Conservation (phyloP, 1,140 invertebrate genomes). For the Sycophaga agraensis region DNA sequence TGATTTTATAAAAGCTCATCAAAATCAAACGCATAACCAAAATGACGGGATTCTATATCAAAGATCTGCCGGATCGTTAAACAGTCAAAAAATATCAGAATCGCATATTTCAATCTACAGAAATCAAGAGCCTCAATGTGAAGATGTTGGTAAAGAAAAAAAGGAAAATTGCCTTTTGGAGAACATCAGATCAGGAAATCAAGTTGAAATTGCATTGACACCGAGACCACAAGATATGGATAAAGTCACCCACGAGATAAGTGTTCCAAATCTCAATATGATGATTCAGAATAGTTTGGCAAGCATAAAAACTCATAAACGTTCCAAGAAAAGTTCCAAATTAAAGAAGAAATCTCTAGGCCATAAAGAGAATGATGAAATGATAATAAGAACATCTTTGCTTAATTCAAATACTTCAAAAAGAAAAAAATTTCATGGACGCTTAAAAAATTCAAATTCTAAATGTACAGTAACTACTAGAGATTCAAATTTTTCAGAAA, state of each 20-base stretch:
- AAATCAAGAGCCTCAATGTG: no score
- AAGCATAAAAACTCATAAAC: constrained; percentile 12
- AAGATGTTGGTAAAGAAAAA: not conserved
- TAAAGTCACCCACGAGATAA: not conserved
- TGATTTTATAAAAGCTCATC: constrained; percentile 50
- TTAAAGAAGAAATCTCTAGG: constrained; percentile 20
- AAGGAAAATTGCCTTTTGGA: constrained; percentile 7
- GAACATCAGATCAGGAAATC: not conserved
- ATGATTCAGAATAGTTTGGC: not conserved
- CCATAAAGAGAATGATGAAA: not conserved
- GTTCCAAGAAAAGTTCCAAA: constrained; percentile 17
- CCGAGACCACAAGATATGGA: not conserved
- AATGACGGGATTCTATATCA: not conserved
- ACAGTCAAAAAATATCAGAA: not conserved
- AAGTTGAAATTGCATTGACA: not conserved
- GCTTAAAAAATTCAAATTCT: constrained; percentile 38
- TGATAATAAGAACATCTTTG: not conserved
- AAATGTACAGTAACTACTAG: constrained; percentile 41
- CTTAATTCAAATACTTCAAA: constrained; percentile 32
- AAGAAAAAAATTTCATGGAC: constrained; percentile 30
- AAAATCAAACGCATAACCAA: not conserved
- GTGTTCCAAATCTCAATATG: not conserved
- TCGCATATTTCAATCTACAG: not conserved
- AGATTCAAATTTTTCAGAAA: constrained; percentile 31
- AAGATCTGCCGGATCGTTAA: not conserved